Base-by-base conservation (phyloP, 2,113 vertebrate species). In the Onychostruthus taczanowskii region DNA sequence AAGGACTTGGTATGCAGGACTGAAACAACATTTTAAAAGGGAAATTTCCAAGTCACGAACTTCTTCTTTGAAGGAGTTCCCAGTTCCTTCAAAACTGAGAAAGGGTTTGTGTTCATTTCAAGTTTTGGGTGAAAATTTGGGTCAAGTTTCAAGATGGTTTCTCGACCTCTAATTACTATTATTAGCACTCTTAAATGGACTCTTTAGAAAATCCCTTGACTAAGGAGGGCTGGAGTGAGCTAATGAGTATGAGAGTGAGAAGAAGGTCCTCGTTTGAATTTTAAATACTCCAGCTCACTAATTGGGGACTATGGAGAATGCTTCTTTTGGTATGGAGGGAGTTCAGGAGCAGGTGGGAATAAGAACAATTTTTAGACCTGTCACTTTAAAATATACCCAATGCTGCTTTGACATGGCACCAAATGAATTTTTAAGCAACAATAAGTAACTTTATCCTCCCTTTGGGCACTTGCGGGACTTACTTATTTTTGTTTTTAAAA, bases 141-240 rank as follows among this genome's bases (percentile, higher is more conserved):
- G 95, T 97, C 96, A 97, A 93, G 86, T 97, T 97, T 96, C 97
- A 97, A 96, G 95, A 96, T 97, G 96, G 96, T 97, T 97, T 97
- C 96, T 97, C 79, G 81, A 97, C 96, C 93, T 89, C 96, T 97
- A 97, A 97, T 97, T 97, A 96, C 96, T 96, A 97, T 97, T 97
- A 97, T 97, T 97, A 97, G 91, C 94, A 87, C 66, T 96, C 55
- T 55, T 96, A 97, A 96, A 96, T 95, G 68, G 89, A 89, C 84
- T 93, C 96, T 97, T 96, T 97, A 97, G 96, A 97, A 97, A 97
- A 96, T 88, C 90, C 88, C 78, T 79, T 93, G 83, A 93, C 95
- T 96, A 95, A 93, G 94, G 92, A 96, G 46, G 66, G 78, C 89
- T 94, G 70, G 88, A 90, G 88, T 97, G 97, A 97, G 96, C 95